Evolutionary conservation across 2,113 vertebrate genomes (phyloP), one percentile per base, ranked within the genome.

Genomic region (Cyphomyrus discorhynchus): DNA sequence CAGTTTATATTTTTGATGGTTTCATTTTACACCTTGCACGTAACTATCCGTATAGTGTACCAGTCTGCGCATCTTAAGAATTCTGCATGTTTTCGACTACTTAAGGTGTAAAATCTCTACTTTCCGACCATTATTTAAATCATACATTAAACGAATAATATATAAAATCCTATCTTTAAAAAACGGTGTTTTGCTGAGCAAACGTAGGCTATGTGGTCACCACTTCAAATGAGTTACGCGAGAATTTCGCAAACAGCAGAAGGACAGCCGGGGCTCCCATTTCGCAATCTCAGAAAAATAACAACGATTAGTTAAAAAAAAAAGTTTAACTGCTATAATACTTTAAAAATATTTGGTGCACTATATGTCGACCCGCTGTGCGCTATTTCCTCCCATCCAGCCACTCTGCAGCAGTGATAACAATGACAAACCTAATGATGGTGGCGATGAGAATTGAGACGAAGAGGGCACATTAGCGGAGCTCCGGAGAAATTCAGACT

Each of bases 241-340:
- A 77, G 70, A 24, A 83, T 83, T 46, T 21, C 13, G 35, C 80
- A 83, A 45, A 46, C 17, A 53, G 52, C 6, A 35, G 10, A 50
- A 50, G 46, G 45, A 50, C 42, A 85, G 24, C 19, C 83, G 46
- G n/a, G n/a, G 45, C 47, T 86, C 35, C 88, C 15, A 56, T 35
- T 31, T 35, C 11, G 52, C 88, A 84, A 84, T 89, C 52, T 56
- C 49, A n/a, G 88, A 39, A 89, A 83, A 89, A 84, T 45, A 77
- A 89, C 62, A 84, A 46, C 77, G 77, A 82, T 89, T 49, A 82
- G 70, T 74, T 35, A 3, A 39, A 42, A 52, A 77, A 77, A 74
- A 24, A 89, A 80, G 70, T 52, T 89, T 35, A 74, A 89, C 46
- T 53, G 46, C 31, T 47, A n/a, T 89, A n/a, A 89, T 80, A 35